Conservation (phyloP, 2,113 vertebrate species). For the Papio anubis region DNA sequence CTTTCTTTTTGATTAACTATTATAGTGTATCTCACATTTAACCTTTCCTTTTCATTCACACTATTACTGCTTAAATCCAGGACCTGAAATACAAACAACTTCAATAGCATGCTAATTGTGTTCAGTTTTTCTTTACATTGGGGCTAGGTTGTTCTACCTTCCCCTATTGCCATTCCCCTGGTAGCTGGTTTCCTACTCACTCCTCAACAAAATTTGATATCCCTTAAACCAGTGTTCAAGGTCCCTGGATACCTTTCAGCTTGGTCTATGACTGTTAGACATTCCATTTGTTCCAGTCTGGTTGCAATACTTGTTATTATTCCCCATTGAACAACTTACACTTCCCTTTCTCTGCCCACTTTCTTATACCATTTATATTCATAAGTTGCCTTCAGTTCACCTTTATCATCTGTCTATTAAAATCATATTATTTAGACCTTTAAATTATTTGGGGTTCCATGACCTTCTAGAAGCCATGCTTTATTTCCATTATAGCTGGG, state of each 20-base stretch:
- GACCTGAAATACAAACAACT: background rate
- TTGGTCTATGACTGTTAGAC: background rate
- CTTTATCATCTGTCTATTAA: background rate
- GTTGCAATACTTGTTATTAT: background rate
- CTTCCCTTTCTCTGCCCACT: background rate
- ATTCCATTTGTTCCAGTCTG: conserved; percentile 3
- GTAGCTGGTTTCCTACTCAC: background rate
- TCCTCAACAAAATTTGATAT: conserved; percentile 20
- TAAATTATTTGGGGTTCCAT: background rate
- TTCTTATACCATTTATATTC: conserved; percentile 10
- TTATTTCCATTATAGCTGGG: background rate
- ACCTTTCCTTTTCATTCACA: background rate
- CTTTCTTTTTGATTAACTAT: background rate
- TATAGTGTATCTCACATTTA: background rate
- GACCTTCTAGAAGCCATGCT: background rate
- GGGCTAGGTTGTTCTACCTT: background rate
- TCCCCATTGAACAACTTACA: background rate
- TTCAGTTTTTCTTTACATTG: background rate
- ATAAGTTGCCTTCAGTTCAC: background rate
- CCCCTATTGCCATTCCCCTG: background rate
- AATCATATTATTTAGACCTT: background rate
- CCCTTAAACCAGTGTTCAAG: background rate
- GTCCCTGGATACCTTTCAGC: background rate
- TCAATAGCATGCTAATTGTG: rapidly evolving
- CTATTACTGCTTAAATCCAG: background rate